Evolutionary conservation across 2,113 vertebrate genomes (phyloP), one percentile per base, ranked within the genome.

Genomic region (Astatoreochromis straeleni): DNA sequence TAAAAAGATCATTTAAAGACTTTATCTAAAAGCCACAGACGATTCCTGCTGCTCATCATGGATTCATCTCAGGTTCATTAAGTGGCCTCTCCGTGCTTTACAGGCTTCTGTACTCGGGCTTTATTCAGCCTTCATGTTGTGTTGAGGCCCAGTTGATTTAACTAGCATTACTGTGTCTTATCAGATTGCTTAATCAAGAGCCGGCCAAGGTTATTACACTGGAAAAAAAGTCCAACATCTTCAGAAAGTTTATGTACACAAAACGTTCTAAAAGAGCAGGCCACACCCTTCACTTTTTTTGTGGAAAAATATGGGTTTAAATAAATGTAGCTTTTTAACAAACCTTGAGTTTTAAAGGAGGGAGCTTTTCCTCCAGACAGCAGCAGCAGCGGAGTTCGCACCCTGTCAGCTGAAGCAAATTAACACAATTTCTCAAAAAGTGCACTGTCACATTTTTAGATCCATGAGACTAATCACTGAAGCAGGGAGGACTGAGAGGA

Each of bases 371-470:
- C 68, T 31, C 14, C 19, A 70, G 11, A 31, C 57, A 60, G 51
- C 65, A 38, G 17, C 82, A 7, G 16, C 65, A 4, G 84, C 45
- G 1, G 75, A 58, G 84, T 83, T 88, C 7, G 55, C 87, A 53
- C 63, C 60, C 80, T 38, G 81, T 91, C 92, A 88, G 84, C 86
- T 60, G 1, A 86, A 88, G 81, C 80, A 24, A 92, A 93, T 91
- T 68, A 93, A 89, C 85, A 82, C 85, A 86, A 53, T 88, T 87
- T 81, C 54, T 91, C 82, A 88, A 60, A 82, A 88, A 87, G 57
- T 89, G 87, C 90, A 87, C 57, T 2, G 29, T 88, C 89, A 91
- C 86, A 35, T 53, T 75, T 83, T 88, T 42, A 65, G 78, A 81
- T 90, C 81, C 68, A 13, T 4, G 57, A 84, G 51, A 82, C 80